Conservation (phyloP, 2,888 invertebrate genomes). For the Pristionchus fissidentatus region DNA sequence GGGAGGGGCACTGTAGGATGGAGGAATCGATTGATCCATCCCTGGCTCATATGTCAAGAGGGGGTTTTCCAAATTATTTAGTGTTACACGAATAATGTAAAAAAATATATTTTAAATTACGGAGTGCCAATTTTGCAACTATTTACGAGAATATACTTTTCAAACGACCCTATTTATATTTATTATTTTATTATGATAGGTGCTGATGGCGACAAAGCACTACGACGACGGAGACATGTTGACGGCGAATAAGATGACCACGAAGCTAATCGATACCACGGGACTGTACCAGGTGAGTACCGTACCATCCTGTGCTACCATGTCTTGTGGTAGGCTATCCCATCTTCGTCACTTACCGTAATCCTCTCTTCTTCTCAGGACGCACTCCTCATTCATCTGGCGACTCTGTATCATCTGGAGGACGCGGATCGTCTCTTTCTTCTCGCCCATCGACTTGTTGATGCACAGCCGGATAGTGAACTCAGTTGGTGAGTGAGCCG, state of each 20-base stretch:
- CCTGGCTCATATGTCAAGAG: too few relatives aligned
- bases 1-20: too few relatives aligned
- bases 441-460: slow-evolving; percentile 67
- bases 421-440: slow-evolving; percentile 61
- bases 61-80: too few relatives aligned
- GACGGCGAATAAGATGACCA: slow-evolving; percentile 63
- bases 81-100: background rate
- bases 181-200: background rate
- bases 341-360: background rate
- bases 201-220: slow-evolving; percentile 57
- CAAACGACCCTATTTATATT: background rate
- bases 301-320: background rate
- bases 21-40: too few relatives aligned
- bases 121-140: too few relatives aligned
- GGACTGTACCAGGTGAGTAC: slow-evolving; percentile 59
- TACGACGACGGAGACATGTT: slow-evolving; percentile 61
- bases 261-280: slow-evolving; percentile 59
- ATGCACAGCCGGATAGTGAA: slow-evolving; percentile 59
- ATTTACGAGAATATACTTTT: background rate
- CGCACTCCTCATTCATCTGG: slow-evolving; percentile 48
- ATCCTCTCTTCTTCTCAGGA: slow-evolving; percentile 34
- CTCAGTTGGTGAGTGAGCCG: slow-evolving; percentile 53
- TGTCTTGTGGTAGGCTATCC: background rate
- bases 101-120: too few relatives aligned
- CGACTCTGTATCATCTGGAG: slow-evolving; percentile 54